Evolutionary conservation across 2,113 vertebrate species (phyloP).

Genomic region (Apaloderma vittatum): DNA sequence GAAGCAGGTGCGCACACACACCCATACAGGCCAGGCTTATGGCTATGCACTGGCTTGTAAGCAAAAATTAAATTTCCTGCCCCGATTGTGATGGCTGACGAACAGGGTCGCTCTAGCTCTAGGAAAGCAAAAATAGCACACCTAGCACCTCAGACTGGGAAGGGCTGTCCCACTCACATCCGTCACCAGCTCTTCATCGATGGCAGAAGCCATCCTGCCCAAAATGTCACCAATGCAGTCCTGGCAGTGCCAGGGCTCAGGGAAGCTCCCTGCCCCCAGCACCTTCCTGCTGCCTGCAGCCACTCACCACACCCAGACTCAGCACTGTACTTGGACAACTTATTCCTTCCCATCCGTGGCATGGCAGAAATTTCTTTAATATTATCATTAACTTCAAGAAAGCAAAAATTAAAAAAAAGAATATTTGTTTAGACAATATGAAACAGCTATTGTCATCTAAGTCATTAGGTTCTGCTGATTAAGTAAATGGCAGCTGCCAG

Average conservation of each 20-base stretch:
- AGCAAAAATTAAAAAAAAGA: neutral
- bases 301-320: neutral
- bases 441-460: slow-evolving; percentile 45
- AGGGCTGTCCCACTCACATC: neutral
- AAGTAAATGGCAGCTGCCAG: slow-evolving; percentile 40
- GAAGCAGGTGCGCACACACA: neutral
- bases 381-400: neutral
- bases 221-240: neutral
- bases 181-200: neutral
- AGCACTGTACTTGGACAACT: neutral
- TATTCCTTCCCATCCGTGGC: neutral
- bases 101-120: neutral
- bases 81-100: neutral
- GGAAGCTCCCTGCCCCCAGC: neutral
- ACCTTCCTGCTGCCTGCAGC: neutral
- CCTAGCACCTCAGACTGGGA: neutral
- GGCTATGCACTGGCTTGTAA: neutral
- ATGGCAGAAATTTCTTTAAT: neutral
- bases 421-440: neutral
- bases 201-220: neutral
- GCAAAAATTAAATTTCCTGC: neutral
- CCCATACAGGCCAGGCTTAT: neutral
- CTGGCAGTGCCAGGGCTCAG: neutral
- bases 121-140: neutral
- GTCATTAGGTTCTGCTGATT: slow-evolving; percentile 61